Evolutionary conservation across 2,888 invertebrate genomes (phyloP).

Genomic region (Ceramica pisi): DNA sequence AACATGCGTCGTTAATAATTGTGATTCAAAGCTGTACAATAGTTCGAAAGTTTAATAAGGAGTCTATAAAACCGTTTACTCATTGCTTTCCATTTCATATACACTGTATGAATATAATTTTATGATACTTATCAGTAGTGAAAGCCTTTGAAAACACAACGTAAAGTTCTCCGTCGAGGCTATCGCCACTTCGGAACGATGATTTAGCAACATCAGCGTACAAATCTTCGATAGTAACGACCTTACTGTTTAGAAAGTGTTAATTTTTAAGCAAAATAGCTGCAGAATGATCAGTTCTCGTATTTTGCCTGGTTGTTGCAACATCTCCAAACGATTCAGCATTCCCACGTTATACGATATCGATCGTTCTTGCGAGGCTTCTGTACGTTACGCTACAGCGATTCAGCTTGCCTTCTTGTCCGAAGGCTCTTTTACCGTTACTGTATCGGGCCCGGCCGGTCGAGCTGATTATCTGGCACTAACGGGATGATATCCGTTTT

Average conservation of each 20-base stretch:
- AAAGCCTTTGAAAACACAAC: slow-evolving; percentile 65
- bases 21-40: slow-evolving; percentile 16
- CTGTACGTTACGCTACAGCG: slow-evolving; percentile 80
- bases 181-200: slow-evolving; percentile 68
- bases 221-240: slow-evolving; percentile 63
- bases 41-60: slow-evolving; percentile 48
- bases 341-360: slow-evolving; percentile 84
- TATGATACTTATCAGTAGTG: slow-evolving; percentile 61
- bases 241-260: slow-evolving; percentile 73
- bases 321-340: slow-evolving; percentile 61
- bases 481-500: slow-evolving; percentile 83
- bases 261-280: slow-evolving; percentile 47
- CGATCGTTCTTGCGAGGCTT: slow-evolving; percentile 87
- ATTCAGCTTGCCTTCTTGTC: slow-evolving; percentile 72
- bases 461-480: slow-evolving; percentile 80
- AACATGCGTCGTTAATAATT: slow-evolving; percentile 26
- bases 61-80: slow-evolving; percentile 55
- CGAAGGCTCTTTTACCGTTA: slow-evolving; percentile 81
- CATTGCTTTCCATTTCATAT: slow-evolving; percentile 66
- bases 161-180: slow-evolving; percentile 54
- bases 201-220: slow-evolving; percentile 70
- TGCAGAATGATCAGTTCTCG: slow-evolving; percentile 42
- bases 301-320: slow-evolving; percentile 60
- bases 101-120: slow-evolving; percentile 43
- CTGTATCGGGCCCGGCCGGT: slow-evolving; percentile 73